Evolutionary conservation across 2,888 invertebrate genomes (phyloP).

Genomic region (Terebella lapidaria): DNA sequence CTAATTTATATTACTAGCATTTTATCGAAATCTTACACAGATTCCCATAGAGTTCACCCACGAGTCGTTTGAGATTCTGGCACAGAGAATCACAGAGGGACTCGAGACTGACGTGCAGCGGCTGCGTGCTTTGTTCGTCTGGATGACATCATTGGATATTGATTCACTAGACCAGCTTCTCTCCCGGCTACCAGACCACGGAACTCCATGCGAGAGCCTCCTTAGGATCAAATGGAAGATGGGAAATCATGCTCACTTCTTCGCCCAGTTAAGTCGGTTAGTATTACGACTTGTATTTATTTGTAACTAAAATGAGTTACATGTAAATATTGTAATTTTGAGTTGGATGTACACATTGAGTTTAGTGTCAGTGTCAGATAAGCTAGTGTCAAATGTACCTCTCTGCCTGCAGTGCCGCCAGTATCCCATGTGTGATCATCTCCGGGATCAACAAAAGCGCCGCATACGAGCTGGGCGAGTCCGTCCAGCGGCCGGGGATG

Average conservation of each 20-base stretch:
- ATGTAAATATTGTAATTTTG: too few species aligned
- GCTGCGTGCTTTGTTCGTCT: slow-evolving; percentile 40
- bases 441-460: slow-evolving; percentile 50
- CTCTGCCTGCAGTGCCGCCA: slow-evolving; percentile 38
- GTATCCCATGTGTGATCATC: slow-evolving; percentile 42
- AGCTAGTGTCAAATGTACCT: neutral
- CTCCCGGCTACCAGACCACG: slow-evolving; percentile 34
- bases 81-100: neutral
- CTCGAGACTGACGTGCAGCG: slow-evolving; percentile 65
- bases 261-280: slow-evolving; percentile 28
- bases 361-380: neutral
- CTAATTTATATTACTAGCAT: too few species aligned
- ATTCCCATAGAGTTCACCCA: neutral
- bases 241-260: slow-evolving; percentile 48
- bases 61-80: neutral
- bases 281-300: too few species aligned
- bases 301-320: too few species aligned
- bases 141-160: slow-evolving; percentile 45
- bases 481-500: slow-evolving; percentile 36
- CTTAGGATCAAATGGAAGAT: slow-evolving; percentile 40
- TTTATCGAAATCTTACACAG: too few species aligned
- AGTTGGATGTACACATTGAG: too few species aligned
- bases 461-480: slow-evolving; percentile 43
- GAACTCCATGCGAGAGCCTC: slow-evolving; percentile 44
- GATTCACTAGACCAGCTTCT: slow-evolving; percentile 32